Evolutionary conservation across 2,797 vertebrate species (phyloP).

Genomic region (Eospalax fontanierii): DNA sequence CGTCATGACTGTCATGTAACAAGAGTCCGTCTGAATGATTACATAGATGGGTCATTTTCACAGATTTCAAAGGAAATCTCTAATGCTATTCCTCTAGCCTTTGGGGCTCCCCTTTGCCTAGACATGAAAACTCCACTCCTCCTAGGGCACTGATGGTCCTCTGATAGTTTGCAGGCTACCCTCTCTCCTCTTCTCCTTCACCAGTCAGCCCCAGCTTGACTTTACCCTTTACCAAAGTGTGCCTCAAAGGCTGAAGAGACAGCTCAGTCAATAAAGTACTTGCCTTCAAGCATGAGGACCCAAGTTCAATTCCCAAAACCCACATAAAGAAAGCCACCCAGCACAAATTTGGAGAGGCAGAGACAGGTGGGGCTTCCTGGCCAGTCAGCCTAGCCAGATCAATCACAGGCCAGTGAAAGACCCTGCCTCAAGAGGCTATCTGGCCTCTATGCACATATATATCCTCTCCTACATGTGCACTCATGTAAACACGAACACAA

Average conservation of each 20-base stretch:
- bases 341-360: neutral
- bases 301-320: neutral
- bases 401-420: neutral
- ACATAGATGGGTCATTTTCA: conserved; percentile 18
- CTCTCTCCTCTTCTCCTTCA: neutral
- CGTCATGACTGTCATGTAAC: neutral
- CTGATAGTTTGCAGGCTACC: conserved; percentile 37
- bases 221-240: neutral
- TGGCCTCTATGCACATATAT: neutral
- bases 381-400: no score
- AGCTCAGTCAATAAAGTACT: neutral
- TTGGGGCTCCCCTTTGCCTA: conserved; percentile 8
- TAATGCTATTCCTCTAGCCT: conserved; percentile 16
- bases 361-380: neutral
- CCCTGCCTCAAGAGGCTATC: neutral
- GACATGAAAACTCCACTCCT: conserved; percentile 59
- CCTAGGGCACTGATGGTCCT: conserved; percentile 21
- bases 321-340: neutral
- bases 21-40: neutral
- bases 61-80: conserved; percentile 68
- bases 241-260: neutral
- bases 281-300: neutral
- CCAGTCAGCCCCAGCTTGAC: neutral
- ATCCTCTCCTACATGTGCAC: neutral
- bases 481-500: neutral